These are phyloP conservation scores for Caenorhabditis wallacei DNA, from an alignment of 2,888 invertebrate genomes.

Conservation along the genomic window DNA sequence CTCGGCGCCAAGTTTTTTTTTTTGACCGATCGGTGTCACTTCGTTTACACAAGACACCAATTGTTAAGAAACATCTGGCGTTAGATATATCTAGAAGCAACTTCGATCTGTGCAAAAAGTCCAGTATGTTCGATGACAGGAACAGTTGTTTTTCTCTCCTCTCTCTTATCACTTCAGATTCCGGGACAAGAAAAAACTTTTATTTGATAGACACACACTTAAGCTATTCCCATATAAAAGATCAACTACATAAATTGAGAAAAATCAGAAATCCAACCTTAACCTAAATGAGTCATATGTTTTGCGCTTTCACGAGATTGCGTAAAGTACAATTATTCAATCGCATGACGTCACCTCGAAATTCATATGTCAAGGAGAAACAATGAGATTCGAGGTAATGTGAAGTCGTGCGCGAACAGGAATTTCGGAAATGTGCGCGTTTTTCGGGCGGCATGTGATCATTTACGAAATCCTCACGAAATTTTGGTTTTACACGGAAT, in stretches of 20 bases:
- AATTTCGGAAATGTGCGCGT: constrained; percentile 54
- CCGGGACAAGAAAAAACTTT: too few relatives aligned
- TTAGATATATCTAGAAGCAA: neutral
- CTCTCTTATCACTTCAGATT: neutral
- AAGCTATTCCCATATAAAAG: too few relatives aligned
- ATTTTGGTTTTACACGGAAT: constrained; percentile 13
- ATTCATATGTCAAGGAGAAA: constrained; percentile 23
- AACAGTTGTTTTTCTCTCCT: constrained; percentile 4
- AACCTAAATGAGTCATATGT: constrained; percentile 47
- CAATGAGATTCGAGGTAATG: constrained; percentile 25
- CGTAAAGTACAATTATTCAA: constrained; percentile 39
- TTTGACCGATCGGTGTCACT: neutral
- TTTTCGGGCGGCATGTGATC: constrained; percentile 46
- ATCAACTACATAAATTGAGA: neutral
- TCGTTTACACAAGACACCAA: neutral
- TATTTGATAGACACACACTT: too few relatives aligned
- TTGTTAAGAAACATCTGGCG: neutral
- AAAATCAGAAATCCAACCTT: constrained; percentile 4
- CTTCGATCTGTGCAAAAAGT: neutral
- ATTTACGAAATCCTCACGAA: constrained; percentile 29
- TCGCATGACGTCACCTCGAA: constrained; percentile 30
- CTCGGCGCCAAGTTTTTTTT: neutral
- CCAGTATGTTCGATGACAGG: neutral
- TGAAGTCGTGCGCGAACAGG: constrained; percentile 49
- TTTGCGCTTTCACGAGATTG: constrained; percentile 2